Percentiles rank a stretch among this genome's conserved stretches.
Evolutionary conservation across 2,797 vertebrate species (phyloP).

Genomic region (Carcharodon carcharias): DNA sequence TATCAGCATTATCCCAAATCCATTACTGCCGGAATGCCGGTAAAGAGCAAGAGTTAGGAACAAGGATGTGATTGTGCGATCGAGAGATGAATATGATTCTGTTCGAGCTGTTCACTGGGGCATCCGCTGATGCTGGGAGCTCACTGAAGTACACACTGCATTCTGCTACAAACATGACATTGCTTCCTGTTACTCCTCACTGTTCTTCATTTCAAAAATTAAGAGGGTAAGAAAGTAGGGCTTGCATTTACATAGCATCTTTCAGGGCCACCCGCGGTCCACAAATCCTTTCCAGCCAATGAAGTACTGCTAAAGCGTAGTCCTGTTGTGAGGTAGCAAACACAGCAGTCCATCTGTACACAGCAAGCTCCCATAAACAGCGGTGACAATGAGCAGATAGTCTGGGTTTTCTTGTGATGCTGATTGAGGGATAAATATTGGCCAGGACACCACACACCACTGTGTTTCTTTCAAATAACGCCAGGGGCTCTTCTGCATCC

Average conservation of each 20-base stretch:
- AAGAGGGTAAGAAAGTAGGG: not conserved
- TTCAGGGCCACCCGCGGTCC: not conserved
- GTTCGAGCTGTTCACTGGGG: not conserved
- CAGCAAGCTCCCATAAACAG: too few relatives aligned
- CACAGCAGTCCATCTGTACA: not conserved
- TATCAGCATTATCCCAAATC: slow-evolving; percentile 44
- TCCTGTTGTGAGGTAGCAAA: not conserved
- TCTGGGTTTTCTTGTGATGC: too few relatives aligned
- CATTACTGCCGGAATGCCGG: slow-evolving; percentile 48
- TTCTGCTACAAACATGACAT: not conserved
- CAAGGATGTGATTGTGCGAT: slow-evolving; percentile 40
- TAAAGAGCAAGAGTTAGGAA: slow-evolving; percentile 48
- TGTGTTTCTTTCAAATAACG: too few relatives aligned
- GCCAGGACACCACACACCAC: too few relatives aligned
- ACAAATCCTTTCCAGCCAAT: too few relatives aligned
- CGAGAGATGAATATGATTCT: not conserved
- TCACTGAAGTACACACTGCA: not conserved
- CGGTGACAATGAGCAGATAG: too few relatives aligned
- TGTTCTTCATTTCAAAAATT: not conserved
- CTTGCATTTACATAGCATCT: not conserved
- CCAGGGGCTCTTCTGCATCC: too few relatives aligned
- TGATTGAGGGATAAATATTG: too few relatives aligned
- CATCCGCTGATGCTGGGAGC: not conserved
- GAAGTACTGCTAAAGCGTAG: not conserved
- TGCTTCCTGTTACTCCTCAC: too few relatives aligned